These are phyloP conservation scores for Aplodontia rufa DNA, from an alignment of 2,113 vertebrate species.

Conservation along the genomic window DNA sequence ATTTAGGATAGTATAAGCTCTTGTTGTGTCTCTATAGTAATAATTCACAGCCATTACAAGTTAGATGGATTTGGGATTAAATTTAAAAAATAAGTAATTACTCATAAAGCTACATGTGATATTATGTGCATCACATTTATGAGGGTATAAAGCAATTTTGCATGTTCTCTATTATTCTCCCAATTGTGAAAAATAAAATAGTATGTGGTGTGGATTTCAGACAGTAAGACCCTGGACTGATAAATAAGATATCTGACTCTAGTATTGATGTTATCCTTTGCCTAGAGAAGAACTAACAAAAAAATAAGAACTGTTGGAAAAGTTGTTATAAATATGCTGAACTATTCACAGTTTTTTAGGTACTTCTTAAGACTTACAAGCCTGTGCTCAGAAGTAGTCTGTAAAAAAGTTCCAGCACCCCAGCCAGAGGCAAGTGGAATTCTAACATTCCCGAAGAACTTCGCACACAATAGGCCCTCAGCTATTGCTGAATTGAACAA, in stretches of 20 bases:
- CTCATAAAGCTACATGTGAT: not conserved
- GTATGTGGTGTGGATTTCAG: not conserved
- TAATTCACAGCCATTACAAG: no score
- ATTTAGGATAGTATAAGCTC: no score
- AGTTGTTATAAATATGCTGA: not conserved
- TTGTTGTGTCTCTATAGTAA: no score
- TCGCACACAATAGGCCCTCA: not conserved
- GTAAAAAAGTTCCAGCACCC: not conserved
- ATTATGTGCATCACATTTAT: not conserved
- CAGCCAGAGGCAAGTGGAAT: not conserved
- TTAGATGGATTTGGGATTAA: no score
- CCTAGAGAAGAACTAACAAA: not conserved
- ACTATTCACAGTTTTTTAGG: not conserved
- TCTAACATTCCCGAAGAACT: not conserved
- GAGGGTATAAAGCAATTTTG: not conserved
- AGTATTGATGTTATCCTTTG: not conserved
- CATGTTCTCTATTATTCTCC: slow-evolving; percentile 2
- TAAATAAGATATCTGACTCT: slow-evolving; percentile 15
- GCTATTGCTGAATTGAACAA: not conserved
- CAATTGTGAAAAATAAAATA: not conserved
- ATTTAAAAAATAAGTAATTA: not conserved
- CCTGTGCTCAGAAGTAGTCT: not conserved
- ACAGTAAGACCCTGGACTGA: not conserved
- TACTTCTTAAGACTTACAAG: not conserved
- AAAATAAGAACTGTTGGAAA: not conserved